Conservation (phyloP, 1,140 invertebrate genomes). For the Ceratitis capitata region DNA sequence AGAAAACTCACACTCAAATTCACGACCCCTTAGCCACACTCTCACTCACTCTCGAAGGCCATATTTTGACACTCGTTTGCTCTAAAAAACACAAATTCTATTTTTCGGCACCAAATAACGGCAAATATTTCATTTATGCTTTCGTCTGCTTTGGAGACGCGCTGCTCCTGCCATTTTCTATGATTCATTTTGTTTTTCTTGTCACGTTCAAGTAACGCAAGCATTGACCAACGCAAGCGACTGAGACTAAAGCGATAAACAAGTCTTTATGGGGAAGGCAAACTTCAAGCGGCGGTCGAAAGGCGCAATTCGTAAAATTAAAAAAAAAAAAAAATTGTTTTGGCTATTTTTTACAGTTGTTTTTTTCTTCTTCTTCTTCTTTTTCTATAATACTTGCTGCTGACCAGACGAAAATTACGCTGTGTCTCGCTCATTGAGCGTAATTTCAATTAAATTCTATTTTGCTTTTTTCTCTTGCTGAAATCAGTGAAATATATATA, state of each 20-base stretch:
- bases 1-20: not conserved
- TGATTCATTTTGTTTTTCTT: constrained; percentile 33
- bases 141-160: not conserved
- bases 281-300: no score
- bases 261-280: no score
- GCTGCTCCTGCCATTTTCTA: not conserved
- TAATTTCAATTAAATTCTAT: constrained; percentile 42
- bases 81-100: not conserved
- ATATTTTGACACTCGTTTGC: not conserved
- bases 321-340: no score
- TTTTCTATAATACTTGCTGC: no score
- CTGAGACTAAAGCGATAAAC: no score
- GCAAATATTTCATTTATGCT: not conserved
- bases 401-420: not conserved
- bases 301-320: no score
- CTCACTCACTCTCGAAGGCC: not conserved
- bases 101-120: not conserved
- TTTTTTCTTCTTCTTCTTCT: not conserved
- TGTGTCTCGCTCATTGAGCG: not conserved
- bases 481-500: constrained; percentile 44
- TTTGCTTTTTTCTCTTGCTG: no score
- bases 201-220: not conserved
- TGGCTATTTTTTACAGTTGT: not conserved
- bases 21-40: not conserved
- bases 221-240: not conserved